phyloP scores from a whole-genome alignment of 2,113 vertebrate genomes.

The Varanus komodoensis region DNA sequence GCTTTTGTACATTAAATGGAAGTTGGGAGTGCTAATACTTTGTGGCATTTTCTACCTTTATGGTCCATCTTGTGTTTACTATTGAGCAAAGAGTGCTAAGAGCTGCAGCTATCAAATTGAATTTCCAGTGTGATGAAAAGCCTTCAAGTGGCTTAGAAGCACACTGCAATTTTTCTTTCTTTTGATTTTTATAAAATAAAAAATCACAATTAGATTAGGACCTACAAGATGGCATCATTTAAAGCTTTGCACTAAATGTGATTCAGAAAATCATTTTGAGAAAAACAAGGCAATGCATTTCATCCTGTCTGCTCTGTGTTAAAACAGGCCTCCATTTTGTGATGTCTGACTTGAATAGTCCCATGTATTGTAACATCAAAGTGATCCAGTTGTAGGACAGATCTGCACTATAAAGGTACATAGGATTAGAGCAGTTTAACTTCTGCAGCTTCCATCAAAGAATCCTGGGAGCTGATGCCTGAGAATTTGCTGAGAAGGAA shows the following conservation, averaged over 20 bases:
- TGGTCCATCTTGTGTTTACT: background rate
- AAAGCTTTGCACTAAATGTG: background rate
- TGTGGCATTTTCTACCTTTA: background rate
- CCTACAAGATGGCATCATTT: background rate
- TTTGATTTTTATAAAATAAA: background rate
- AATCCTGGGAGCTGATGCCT: background rate
- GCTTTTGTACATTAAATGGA: background rate
- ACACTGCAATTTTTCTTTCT: background rate
- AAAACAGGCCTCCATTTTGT: background rate
- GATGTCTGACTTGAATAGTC: background rate
- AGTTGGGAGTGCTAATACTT: background rate
- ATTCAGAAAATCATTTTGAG: background rate
- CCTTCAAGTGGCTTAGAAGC: background rate
- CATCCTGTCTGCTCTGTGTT: background rate
- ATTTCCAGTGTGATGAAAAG: constrained; percentile 18
- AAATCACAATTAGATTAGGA: constrained; percentile 18
- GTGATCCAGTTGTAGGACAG: background rate
- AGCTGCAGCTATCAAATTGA: background rate
- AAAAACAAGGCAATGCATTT: background rate
- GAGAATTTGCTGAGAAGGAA: background rate
- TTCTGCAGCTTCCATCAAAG: background rate
- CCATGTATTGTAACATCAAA: background rate
- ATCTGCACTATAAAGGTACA: background rate
- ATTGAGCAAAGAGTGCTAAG: constrained; percentile 19
- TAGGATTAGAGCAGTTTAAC: background rate